Evolutionary conservation across 2,888 invertebrate species (phyloP).

Genomic region (Acrobasis suavella): DNA sequence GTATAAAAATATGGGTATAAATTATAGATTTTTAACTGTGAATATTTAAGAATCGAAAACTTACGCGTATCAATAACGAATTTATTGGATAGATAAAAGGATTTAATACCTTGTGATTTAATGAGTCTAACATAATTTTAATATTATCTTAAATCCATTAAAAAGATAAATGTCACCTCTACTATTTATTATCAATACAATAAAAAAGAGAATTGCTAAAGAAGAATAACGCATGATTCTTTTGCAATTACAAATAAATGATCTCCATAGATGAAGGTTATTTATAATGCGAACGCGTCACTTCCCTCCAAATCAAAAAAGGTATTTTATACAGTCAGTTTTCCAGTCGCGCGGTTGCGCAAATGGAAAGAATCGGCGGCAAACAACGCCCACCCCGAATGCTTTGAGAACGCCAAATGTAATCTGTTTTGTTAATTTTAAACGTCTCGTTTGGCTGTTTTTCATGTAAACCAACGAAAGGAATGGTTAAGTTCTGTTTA

Average conservation of each 20-base stretch:
- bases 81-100: slow-evolving; percentile 10
- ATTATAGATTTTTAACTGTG: slow-evolving; percentile 21
- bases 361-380: slow-evolving; percentile 69
- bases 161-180: slow-evolving; percentile 9
- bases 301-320: slow-evolving; percentile 28
- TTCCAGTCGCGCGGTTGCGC: slow-evolving; percentile 47
- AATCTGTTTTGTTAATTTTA: slow-evolving; percentile 80
- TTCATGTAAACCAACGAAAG: slow-evolving; percentile 51
- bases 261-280: slow-evolving; percentile 38
- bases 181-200: background rate
- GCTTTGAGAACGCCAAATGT: slow-evolving; percentile 69
- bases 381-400: slow-evolving; percentile 58
- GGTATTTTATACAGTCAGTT: slow-evolving; percentile 33
- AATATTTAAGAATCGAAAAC: background rate
- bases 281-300: slow-evolving; percentile 28
- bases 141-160: background rate
- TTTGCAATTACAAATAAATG: slow-evolving; percentile 38
- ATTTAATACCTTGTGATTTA: slow-evolving; percentile 15
- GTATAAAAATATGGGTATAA: slow-evolving; percentile 31
- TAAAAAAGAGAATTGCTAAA: background rate
- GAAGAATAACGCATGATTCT: slow-evolving; percentile 27
- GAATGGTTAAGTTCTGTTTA: slow-evolving; percentile 55
- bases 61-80: slow-evolving; percentile 2
- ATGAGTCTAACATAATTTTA: slow-evolving; percentile 14
- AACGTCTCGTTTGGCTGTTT: slow-evolving; percentile 62